Base-by-base conservation (phyloP, 2,888 invertebrate genomes). In the Colletes collaris region DNA sequence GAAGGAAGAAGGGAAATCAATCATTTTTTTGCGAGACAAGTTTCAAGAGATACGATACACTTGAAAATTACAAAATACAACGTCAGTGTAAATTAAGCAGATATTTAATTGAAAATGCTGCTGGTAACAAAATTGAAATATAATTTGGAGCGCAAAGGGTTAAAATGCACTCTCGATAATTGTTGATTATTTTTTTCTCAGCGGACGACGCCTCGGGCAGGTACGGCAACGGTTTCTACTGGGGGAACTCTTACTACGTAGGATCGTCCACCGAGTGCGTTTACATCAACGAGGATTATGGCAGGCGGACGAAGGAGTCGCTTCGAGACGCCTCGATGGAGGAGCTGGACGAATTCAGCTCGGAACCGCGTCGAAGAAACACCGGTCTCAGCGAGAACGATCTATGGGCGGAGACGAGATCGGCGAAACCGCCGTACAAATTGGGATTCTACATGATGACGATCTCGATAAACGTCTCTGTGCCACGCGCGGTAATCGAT, bases 181-280 rank as follows among this genome's bases (percentile, higher is more conserved):
- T 27, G 2, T 27, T 27, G 2, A 52, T 13, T 49, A 5, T 13
- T 40, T 7, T 40, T 50, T 35, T 68, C 3, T 0, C 88, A 93
- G 93, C 90, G 81, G 92, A 92, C 59, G 93, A 93, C 66, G 90
- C 93, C 5, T 93, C 92, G 35, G 93, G 93, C 10, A 90, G 93
- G 70, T 93, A 90, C 85, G 91, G 92, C 0, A 92, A 91, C 75
- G 91, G 93, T 13, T 93, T 92, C 84, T 92, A 92, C 79, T 93
- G 93, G 93, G 93, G 93, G 19, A 93, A 93, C 81, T 89, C 91
- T 7, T 93, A 91, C 76, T 93, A 92, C 85, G 87, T 88, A 5
- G 93, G 93, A 46, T 93, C 93, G 5, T 91, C 92, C 2, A 91
- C 91, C 13, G 92, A 93, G 66, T 93, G 93, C 67, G 83, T 87